Evolutionary conservation across 2,113 vertebrate species (phyloP).

Genomic region (Dryoscopus gambensis): DNA sequence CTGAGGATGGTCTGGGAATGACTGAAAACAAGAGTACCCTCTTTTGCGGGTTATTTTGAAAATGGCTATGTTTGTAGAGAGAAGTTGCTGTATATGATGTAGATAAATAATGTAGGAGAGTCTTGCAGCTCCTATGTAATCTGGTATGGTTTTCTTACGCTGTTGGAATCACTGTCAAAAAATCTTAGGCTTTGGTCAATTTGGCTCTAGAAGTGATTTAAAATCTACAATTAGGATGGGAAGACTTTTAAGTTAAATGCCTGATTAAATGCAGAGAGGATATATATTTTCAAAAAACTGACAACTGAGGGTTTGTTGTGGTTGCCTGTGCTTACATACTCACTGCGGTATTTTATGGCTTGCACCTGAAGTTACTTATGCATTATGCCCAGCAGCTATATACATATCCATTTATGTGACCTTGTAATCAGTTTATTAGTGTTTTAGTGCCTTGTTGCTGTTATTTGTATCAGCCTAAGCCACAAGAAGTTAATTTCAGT

Average conservation of each 20-base stretch:
- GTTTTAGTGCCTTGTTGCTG: conserved; percentile 58
- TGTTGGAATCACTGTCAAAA: background rate
- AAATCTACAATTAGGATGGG: background rate
- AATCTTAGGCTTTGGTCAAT: background rate
- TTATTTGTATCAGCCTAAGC: conserved; percentile 75
- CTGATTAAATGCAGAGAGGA: conserved; percentile 24
- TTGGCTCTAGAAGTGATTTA: background rate
- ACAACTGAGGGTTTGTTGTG: background rate
- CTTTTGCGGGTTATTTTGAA: background rate
- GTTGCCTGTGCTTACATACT: background rate
- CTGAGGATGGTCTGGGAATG: background rate
- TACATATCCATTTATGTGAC: conserved; percentile 63
- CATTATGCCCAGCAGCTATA: conserved; percentile 55
- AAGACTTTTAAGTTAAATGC: conserved; percentile 35
- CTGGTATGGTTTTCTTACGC: background rate
- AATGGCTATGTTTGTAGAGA: background rate
- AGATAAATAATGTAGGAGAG: background rate
- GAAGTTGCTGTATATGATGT: background rate
- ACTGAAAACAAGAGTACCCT: background rate
- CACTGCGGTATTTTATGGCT: conserved; percentile 58
- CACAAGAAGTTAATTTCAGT: conserved; percentile 72
- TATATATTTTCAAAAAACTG: conserved; percentile 14
- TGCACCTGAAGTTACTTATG: conserved; percentile 66
- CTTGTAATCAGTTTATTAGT: conserved; percentile 68
- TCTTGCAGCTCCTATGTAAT: background rate